Evolutionary conservation across 2,888 invertebrate genomes (phyloP).

Genomic region (Lasioglossum morio): DNA sequence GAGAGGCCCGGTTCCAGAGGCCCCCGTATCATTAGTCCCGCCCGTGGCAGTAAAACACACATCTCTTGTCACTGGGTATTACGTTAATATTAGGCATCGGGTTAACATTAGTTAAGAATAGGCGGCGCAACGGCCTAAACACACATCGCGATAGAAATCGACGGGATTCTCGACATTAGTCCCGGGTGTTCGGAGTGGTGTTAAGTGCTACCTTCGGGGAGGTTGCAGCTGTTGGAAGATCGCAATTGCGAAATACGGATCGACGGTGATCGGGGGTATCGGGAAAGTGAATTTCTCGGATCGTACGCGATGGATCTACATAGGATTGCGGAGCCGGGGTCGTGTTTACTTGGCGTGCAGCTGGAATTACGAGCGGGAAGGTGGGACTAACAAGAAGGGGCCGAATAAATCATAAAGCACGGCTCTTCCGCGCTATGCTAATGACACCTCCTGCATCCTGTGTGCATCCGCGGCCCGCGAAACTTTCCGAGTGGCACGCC

Average conservation of each 20-base stretch:
- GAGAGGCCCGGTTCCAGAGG: constrained; percentile 3
- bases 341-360: constrained; percentile 69
- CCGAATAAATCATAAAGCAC: constrained; percentile 81
- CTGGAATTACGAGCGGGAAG: constrained; percentile 69
- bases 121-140: neutral
- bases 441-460: constrained; percentile 80
- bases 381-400: constrained; percentile 56
- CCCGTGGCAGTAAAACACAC: neutral
- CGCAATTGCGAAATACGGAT: constrained; percentile 26
- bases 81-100: constrained; percentile 10
- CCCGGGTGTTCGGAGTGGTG: constrained; percentile 13
- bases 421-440: constrained; percentile 76
- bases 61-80: constrained; percentile 9
- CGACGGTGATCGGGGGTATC: neutral
- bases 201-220: constrained; percentile 29
- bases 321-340: constrained; percentile 49
- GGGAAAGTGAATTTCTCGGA: constrained; percentile 40
- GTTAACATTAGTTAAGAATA: constrained; percentile 15
- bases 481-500: constrained; percentile 63
- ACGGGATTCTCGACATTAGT: neutral
- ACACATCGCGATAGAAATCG: constrained; percentile 7
- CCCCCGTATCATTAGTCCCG: constrained; percentile 1
- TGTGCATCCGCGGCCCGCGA: constrained; percentile 72
- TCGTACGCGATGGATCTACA: constrained; percentile 57
- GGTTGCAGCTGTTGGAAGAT: constrained; percentile 1